These are phyloP conservation scores for Camelus dromedarius DNA, from an alignment of 2,113 vertebrate species.

Conservation along the genomic window DNA sequence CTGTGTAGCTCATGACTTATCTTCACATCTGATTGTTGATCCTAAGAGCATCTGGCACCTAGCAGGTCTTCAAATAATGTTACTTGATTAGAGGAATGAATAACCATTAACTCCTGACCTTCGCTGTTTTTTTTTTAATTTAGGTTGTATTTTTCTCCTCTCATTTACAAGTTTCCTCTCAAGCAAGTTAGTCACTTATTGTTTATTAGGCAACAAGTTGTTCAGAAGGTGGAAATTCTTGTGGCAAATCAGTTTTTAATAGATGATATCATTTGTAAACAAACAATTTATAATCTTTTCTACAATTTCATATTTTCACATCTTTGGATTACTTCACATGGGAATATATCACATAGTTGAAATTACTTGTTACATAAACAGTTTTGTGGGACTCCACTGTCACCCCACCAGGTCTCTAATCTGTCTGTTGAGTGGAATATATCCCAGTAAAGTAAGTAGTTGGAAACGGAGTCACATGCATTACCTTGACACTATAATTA, in stretches of 20 bases:
- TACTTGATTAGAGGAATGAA: neutral
- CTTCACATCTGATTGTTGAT: neutral
- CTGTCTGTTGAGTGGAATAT: neutral
- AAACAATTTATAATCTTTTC: neutral
- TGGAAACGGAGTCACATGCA: neutral
- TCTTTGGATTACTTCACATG: neutral
- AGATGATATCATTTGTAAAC: neutral
- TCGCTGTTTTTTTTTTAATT: neutral
- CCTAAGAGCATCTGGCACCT: neutral
- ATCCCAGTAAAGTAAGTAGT: neutral
- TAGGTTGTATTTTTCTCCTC: neutral
- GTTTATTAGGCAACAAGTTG: neutral
- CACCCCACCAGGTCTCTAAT: neutral
- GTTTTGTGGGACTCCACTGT: neutral
- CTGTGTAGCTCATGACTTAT: neutral
- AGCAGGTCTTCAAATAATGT: neutral
- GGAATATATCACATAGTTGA: neutral
- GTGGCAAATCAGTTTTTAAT: neutral
- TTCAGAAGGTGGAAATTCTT: neutral
- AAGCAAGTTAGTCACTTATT: neutral
- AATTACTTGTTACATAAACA: neutral
- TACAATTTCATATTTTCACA: neutral
- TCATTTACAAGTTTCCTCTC: neutral
- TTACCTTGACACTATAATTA: neutral
- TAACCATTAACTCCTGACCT: neutral